These are phyloP conservation scores for Epinephelus lanceolatus DNA, from an alignment of 2,113 vertebrate species.

Conservation along the genomic window DNA sequence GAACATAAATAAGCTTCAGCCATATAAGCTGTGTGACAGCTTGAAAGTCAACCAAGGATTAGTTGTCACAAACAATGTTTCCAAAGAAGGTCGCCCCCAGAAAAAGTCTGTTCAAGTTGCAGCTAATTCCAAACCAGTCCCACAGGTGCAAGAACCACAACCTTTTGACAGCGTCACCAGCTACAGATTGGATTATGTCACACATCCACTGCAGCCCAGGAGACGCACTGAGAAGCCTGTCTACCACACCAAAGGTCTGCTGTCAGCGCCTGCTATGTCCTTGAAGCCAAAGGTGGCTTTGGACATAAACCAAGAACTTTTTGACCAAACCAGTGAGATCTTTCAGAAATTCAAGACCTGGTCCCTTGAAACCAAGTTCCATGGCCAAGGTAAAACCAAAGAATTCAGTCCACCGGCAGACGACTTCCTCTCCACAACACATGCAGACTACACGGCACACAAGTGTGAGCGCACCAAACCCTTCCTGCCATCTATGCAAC, in stretches of 20 bases:
- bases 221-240: constrained; percentile 34
- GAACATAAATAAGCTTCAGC: constrained; percentile 66
- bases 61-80: constrained; percentile 64
- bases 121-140: constrained; percentile 19
- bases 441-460: constrained; percentile 61
- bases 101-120: constrained; percentile 43
- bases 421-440: constrained; percentile 70
- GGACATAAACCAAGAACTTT: constrained; percentile 12
- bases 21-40: constrained; percentile 48
- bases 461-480: constrained; percentile 53
- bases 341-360: constrained; percentile 78
- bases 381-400: constrained; percentile 17
- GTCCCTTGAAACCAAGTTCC: constrained; percentile 51
- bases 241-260: constrained; percentile 57
- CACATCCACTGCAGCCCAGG: constrained; percentile 66
- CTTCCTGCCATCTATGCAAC: neutral
- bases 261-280: constrained; percentile 43
- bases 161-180: constrained; percentile 77
- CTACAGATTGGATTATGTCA: constrained; percentile 80
- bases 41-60: constrained; percentile 52
- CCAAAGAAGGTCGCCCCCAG: constrained; percentile 63
- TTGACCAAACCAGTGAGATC: constrained; percentile 67
- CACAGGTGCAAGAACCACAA: neutral
- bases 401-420: constrained; percentile 64
- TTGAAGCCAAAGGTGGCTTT: constrained; percentile 46